Evolutionary conservation across 2,888 invertebrate genomes (phyloP).

Genomic region (Callyntrura sp.): DNA sequence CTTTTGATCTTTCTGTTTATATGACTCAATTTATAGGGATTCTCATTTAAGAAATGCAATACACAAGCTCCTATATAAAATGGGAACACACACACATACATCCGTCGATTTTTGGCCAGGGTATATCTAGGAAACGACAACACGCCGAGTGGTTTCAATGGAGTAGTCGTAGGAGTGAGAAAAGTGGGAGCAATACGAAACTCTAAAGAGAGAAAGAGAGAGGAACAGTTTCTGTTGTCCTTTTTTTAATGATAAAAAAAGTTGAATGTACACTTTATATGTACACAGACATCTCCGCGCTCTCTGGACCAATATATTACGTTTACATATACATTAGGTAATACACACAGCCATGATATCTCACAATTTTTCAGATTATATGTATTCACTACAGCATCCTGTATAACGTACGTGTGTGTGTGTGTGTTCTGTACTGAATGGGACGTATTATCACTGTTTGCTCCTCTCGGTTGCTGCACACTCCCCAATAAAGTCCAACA

Average conservation of each 20-base stretch:
- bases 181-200: conserved; percentile 40
- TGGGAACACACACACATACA: not conserved
- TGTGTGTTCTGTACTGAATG: not conserved
- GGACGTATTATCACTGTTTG: not conserved
- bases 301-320: conserved; percentile 19
- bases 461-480: conserved; percentile 7
- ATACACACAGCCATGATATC: not conserved
- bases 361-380: conserved; percentile 54
- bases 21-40: too few species aligned
- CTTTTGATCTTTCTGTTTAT: not conserved
- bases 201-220: too few species aligned
- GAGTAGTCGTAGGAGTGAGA: conserved; percentile 14
- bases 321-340: conserved; percentile 23
- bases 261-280: conserved; percentile 45
- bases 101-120: conserved; percentile 37
- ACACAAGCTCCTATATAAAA: not conserved
- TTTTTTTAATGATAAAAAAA: conserved; percentile 47
- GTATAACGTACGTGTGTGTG: not conserved
- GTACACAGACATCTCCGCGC: not conserved
- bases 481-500: conserved; percentile 32
- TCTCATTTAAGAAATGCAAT: too few species aligned
- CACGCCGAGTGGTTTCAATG: not conserved
- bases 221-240: conserved; percentile 54
- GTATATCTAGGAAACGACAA: conserved; percentile 21
- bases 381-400: not conserved